phyloP scores from a whole-genome alignment of 1,140 invertebrate genomes.

The Gryon sp. region DNA sequence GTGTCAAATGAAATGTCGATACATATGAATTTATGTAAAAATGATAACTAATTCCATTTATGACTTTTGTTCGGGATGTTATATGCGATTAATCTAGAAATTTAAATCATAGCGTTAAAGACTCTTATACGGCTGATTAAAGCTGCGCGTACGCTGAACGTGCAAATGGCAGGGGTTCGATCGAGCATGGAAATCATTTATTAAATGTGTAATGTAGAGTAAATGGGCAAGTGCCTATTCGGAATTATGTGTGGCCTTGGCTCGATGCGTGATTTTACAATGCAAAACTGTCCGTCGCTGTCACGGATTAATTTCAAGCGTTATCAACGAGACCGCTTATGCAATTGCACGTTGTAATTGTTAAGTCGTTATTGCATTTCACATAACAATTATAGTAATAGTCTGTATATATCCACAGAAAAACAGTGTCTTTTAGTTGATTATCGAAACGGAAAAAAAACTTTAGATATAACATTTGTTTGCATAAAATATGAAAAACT shows the following conservation, averaged over 20 bases:
- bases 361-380: conserved; percentile 11
- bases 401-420: too few species aligned
- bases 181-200: conserved; percentile 57
- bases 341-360: conserved; percentile 22
- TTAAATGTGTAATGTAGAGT: conserved; percentile 69
- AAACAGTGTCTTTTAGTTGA: too few species aligned
- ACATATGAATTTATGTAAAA: conserved; percentile 53
- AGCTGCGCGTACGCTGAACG: conserved; percentile 32
- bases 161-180: conserved; percentile 50
- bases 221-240: conserved; percentile 59
- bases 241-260: conserved; percentile 55
- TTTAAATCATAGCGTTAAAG: conserved; percentile 22
- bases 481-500: too few species aligned
- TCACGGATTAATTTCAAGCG: conserved; percentile 34
- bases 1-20: conserved; percentile 46
- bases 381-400: too few species aligned
- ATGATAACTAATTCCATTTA: conserved; percentile 47
- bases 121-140: conserved; percentile 40
- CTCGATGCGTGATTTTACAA: conserved; percentile 28
- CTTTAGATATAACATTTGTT: too few species aligned
- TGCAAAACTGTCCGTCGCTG: conserved; percentile 21
- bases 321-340: conserved; percentile 31
- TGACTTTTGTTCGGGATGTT: conserved; percentile 49
- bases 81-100: conserved; percentile 42
- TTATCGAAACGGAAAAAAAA: too few species aligned